phyloP scores from a whole-genome alignment of 1,140 invertebrate species.

The Pseudoatta argentina region DNA sequence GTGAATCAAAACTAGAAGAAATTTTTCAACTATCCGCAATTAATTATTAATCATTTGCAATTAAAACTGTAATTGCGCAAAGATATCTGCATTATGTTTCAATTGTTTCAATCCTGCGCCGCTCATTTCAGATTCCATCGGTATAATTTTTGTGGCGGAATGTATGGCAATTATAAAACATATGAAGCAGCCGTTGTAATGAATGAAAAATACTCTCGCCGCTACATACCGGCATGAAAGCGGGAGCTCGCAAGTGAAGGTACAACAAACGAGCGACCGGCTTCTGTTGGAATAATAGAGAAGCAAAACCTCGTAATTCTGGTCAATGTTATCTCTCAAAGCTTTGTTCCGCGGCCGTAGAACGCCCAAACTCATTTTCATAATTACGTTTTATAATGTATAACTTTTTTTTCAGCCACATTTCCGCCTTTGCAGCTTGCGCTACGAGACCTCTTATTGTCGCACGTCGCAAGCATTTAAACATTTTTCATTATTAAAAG shows the following conservation, averaged over 20 bases:
- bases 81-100: background rate
- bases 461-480: constrained; percentile 62
- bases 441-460: constrained; percentile 41
- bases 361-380: constrained; percentile 77
- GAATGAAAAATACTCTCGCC: constrained; percentile 66
- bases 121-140: constrained; percentile 9
- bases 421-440: constrained; percentile 61
- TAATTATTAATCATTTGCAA: constrained; percentile 2
- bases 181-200: constrained; percentile 62
- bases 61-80: constrained; percentile 6
- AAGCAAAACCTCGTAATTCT: constrained; percentile 77
- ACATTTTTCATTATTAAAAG: constrained; percentile 75
- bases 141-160: constrained; percentile 46
- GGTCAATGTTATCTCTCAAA: constrained; percentile 78
- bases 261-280: constrained; percentile 67
- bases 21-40: background rate
- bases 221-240: constrained; percentile 48
- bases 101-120: constrained; percentile 26
- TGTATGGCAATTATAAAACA: constrained; percentile 59
- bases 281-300: constrained; percentile 77
- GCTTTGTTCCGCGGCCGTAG: constrained; percentile 70
- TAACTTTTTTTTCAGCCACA: constrained; percentile 46
- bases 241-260: constrained; percentile 48
- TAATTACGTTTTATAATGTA: constrained; percentile 72
- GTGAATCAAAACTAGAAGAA: background rate